Conservation (phyloP, 2,113 vertebrate genomes). For the Esox niger region DNA sequence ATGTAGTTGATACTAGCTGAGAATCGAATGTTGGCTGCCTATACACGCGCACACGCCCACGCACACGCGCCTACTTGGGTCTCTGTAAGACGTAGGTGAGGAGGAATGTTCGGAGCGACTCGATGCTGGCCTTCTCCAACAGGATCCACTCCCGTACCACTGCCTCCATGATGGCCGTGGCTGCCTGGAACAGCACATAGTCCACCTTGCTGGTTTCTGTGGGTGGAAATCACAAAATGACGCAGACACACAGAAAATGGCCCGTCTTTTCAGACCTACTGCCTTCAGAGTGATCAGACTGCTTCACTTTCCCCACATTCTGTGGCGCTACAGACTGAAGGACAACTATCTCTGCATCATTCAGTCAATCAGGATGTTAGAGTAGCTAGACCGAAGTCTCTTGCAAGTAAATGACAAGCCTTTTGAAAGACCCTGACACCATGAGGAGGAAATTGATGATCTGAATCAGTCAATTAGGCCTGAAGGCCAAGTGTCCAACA, state of each 20-base stretch:
- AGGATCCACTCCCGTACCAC: constrained; percentile 98
- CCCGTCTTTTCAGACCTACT: background rate
- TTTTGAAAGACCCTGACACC: no score
- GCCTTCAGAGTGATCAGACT: no score
- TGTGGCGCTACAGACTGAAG: no score
- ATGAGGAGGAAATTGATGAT: no score
- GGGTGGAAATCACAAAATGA: background rate
- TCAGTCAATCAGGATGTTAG: no score
- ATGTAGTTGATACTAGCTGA: background rate
- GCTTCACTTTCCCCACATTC: no score
- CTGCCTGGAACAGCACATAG: constrained; percentile 98
- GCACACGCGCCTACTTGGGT: constrained; percentile 79
- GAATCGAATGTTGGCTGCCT: background rate
- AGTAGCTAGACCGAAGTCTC: no score
- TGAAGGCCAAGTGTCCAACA: no score
- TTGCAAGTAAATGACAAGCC: no score
- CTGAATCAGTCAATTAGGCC: no score
- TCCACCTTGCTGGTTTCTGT: constrained; percentile 94
- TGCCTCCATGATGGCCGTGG: constrained; percentile 97
- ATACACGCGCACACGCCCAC: background rate
- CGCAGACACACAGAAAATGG: background rate
- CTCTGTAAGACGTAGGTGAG: constrained; percentile 98
- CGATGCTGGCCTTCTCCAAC: constrained; percentile 93
- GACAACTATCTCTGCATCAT: no score
- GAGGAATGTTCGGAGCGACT: constrained; percentile 95